phyloP scores from a whole-genome alignment of 2,888 invertebrate genomes.

The Choristoneura rosaceana region DNA sequence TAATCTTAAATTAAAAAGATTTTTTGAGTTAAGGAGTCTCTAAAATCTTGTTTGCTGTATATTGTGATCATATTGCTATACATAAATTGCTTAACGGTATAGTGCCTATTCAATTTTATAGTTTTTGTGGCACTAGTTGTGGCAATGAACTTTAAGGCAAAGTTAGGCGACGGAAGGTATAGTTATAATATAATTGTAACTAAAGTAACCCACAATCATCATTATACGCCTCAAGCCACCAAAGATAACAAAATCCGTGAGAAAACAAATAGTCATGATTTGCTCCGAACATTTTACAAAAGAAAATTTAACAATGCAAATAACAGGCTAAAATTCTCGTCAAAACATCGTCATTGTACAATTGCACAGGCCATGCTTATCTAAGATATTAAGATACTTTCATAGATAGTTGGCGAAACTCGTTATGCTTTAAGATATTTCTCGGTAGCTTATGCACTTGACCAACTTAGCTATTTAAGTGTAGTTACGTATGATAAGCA shows the following conservation, averaged over 20 bases:
- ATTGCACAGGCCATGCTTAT: not conserved
- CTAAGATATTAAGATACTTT: slow-evolving; percentile 13
- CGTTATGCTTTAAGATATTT: slow-evolving; percentile 3
- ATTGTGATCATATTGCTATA: no score
- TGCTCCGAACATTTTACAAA: not conserved
- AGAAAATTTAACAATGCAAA: slow-evolving; percentile 7
- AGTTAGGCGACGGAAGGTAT: no score
- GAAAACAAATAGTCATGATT: not conserved
- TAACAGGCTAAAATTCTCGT: slow-evolving; percentile 1
- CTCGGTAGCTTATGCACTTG: slow-evolving; percentile 21
- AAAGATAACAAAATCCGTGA: not conserved
- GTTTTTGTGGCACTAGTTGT: no score
- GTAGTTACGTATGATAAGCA: not conserved
- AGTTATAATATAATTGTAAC: no score
- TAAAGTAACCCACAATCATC: no score
- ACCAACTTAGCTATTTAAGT: slow-evolving; percentile 5
- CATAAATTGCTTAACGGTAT: no score
- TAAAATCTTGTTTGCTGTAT: no score
- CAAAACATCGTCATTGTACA: not conserved
- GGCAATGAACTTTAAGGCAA: no score
- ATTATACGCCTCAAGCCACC: not conserved
- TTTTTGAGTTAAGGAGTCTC: no score
- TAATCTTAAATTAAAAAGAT: no score
- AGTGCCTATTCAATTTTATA: no score
- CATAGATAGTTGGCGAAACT: slow-evolving; percentile 26